These are phyloP conservation scores for Cariama cristata DNA, from an alignment of 2,113 vertebrate species.

Conservation along the genomic window DNA sequence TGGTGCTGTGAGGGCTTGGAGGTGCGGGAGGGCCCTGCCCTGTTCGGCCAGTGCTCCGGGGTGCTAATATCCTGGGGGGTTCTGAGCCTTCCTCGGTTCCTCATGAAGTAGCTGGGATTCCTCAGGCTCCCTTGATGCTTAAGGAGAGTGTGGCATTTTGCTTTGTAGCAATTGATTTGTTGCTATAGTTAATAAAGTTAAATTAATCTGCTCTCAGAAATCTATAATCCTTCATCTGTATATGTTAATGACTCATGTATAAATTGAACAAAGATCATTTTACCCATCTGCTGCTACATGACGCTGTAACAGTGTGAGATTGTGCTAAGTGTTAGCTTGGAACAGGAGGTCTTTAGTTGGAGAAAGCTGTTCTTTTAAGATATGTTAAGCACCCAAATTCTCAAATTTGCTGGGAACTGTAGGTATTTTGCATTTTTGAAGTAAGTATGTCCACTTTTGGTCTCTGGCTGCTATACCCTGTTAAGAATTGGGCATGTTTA, in stretches of 20 bases:
- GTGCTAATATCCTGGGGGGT: accelerated
- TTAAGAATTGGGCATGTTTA: not conserved
- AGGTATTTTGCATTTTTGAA: not conserved
- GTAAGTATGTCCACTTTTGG: not conserved
- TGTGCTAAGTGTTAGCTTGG: not conserved
- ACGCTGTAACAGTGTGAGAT: not conserved
- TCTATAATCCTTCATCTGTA: accelerated
- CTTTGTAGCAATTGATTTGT: not conserved
- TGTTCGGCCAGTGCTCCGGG: accelerated
- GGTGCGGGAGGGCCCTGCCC: not conserved
- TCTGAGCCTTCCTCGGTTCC: not conserved
- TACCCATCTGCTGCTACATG: accelerated
- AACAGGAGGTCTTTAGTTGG: not conserved
- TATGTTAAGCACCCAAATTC: not conserved
- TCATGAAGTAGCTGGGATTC: not conserved
- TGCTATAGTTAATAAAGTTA: not conserved
- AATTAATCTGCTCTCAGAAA: accelerated
- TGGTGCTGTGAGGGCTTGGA: accelerated
- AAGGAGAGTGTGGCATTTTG: too few species aligned
- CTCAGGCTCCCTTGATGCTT: too few species aligned
- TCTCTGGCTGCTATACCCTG: not conserved
- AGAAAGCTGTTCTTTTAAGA: not conserved
- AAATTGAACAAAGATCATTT: not conserved
- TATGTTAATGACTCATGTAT: accelerated
- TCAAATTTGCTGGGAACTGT: not conserved